These are phyloP conservation scores for Temnothorax rugatulus DNA, from an alignment of 2,888 invertebrate species.

Conservation along the genomic window DNA sequence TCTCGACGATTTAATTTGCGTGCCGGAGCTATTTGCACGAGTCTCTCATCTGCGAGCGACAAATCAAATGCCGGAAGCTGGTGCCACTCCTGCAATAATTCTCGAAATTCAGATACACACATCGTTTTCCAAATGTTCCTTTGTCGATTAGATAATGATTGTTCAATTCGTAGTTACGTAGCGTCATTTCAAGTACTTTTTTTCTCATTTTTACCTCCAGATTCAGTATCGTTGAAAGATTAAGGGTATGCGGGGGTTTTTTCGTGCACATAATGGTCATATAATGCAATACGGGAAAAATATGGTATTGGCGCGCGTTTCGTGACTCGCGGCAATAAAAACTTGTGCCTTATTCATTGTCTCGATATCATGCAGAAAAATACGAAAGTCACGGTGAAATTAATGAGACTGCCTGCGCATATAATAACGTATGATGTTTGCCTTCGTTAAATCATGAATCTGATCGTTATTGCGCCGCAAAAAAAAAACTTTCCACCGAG, in stretches of 20 bases:
- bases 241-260: not conserved
- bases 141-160: not conserved
- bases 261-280: not conserved
- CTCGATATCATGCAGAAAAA: slow-evolving; percentile 44
- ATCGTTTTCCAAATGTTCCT: not conserved
- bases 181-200: not conserved
- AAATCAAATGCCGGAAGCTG: slow-evolving; percentile 26
- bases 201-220: not conserved
- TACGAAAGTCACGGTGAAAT: slow-evolving; percentile 35
- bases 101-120: not conserved
- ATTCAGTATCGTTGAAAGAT: not conserved
- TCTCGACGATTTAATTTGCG: slow-evolving; percentile 42
- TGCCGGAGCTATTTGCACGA: slow-evolving; percentile 35
- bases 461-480: slow-evolving; percentile 36
- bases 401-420: slow-evolving; percentile 24
- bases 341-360: slow-evolving; percentile 48
- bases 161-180: not conserved
- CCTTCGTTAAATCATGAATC: slow-evolving; percentile 33
- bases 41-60: slow-evolving; percentile 23
- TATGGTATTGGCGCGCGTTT: slow-evolving; percentile 29
- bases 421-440: slow-evolving; percentile 23
- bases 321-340: slow-evolving; percentile 51
- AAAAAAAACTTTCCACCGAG: slow-evolving; percentile 36
- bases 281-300: not conserved
- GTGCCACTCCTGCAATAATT: slow-evolving; percentile 19